These are phyloP conservation scores for Microtus oregoni DNA, from an alignment of 2,113 vertebrate species.

Conservation along the genomic window DNA sequence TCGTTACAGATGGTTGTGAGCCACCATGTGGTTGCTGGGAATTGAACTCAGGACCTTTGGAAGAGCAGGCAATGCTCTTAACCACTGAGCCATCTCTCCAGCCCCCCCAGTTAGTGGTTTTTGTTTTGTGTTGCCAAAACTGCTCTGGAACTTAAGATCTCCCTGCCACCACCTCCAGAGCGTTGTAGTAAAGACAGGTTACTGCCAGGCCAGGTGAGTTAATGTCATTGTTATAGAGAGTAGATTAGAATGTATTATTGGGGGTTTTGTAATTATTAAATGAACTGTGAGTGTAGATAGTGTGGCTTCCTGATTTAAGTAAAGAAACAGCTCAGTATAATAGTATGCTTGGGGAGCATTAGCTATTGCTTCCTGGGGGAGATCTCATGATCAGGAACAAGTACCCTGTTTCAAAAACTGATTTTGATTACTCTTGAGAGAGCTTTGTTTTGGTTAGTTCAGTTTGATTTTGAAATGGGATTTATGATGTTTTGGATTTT, in stretches of 20 bases:
- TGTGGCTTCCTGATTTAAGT: background rate
- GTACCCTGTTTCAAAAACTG: background rate
- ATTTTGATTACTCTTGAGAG: slow-evolving; percentile 43
- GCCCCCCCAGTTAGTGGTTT: no score
- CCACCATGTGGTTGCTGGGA: no score
- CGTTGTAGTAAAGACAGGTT: background rate
- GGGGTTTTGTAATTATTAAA: background rate
- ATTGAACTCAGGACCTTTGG: no score
- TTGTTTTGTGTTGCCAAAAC: background rate
- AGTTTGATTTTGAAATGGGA: slow-evolving; percentile 41
- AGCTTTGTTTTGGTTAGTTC: slow-evolving; percentile 35
- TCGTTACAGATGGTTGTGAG: no score
- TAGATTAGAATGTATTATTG: background rate
- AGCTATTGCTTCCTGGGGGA: background rate
- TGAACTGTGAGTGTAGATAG: background rate
- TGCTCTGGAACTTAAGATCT: background rate
- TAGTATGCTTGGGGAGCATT: background rate
- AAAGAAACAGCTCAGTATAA: background rate
- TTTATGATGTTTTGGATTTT: slow-evolving; percentile 10
- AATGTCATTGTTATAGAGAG: background rate
- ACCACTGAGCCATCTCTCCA: no score
- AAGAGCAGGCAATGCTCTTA: no score
- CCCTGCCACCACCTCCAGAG: background rate
- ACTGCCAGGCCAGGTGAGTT: background rate
- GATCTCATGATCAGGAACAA: background rate